These are phyloP conservation scores for Furnarius figulus DNA, from an alignment of 2,113 vertebrate species.

Conservation along the genomic window DNA sequence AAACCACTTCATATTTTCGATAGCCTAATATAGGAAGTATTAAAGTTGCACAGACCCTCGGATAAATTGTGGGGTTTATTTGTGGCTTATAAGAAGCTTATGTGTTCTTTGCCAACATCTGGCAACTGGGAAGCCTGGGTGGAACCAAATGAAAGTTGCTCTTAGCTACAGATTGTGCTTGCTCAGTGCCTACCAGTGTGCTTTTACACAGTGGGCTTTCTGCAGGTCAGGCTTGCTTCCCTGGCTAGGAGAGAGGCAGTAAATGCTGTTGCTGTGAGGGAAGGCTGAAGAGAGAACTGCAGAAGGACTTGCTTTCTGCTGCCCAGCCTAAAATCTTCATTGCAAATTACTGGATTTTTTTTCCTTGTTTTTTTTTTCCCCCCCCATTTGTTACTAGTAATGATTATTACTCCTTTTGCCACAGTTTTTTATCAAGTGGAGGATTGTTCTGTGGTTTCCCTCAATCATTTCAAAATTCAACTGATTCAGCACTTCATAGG, in stretches of 20 bases:
- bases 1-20: not conserved
- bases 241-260: not conserved
- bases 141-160: not conserved
- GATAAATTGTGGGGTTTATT: not conserved
- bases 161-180: not conserved
- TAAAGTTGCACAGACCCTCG: not conserved
- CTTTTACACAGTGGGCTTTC: not conserved
- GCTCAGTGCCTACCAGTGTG: not conserved
- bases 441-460: not conserved
- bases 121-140: not conserved
- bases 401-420: not conserved
- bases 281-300: not conserved
- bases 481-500: not conserved
- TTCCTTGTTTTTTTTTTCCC: too few relatives aligned
- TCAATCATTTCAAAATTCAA: not conserved
- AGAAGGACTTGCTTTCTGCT: not conserved
- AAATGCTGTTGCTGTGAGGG: not conserved
- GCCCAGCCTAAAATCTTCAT: not conserved
- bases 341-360: not conserved
- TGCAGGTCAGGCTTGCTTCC: not conserved
- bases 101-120: not conserved
- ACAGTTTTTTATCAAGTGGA: not conserved
- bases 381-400: not conserved
- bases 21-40: not conserved
- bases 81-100: conserved; percentile 5